Base-by-base conservation (phyloP, 64 coral and sea anemone genomes). In the Stichodactyla helianthus region DNA sequence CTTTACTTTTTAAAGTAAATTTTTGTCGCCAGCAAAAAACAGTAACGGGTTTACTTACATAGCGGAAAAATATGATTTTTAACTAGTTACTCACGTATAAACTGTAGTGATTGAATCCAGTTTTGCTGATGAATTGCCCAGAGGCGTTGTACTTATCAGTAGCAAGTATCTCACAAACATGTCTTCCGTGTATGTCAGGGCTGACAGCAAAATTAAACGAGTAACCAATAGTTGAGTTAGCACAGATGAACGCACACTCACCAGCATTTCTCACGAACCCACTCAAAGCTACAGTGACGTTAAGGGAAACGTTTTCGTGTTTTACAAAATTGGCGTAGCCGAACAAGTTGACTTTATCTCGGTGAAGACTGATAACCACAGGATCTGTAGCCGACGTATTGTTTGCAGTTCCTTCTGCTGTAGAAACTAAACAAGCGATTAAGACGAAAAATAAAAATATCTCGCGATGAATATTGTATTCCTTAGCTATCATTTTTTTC, bases 171-270 rank as follows among this genome's bases (percentile, higher is more conserved):
- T 87, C 86, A 71, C 86, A 87, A 53, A 78, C 11, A 19, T 56
- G 70, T 58, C 77, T 14, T 35, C 68, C 86, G 31, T 58, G 31
- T n/a, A 25, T 28, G 28, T 87, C 86, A 35, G 86, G 52, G 1
- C 31, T 87, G 22, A 87, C 57, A 31, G 86, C 86, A 55, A 87
- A 77, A 56, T 87, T 87, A 71, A 87, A 87, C 51, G 86, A 87
- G 77, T 78, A 78, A 55, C 86, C 70, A 2, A 55, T 14, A 59
- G 77, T 59, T 4, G 35, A 15, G 4, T 22, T 58, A 55, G 56
- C 77, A 19, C 86, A 87, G 53, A 57, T 31, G 3, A 79, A 16
- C 28, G 22, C 86, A 78, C 86, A 87, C 13, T 58, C 16, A 0
- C 56, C 52, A 16, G 55, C 27, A 10, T 77, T 79, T 16, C 71